Evolutionary conservation across 2,113 vertebrate species (phyloP), one percentile per base, ranked within the genome.

Genomic region (Dipodomys stephensi): DNA sequence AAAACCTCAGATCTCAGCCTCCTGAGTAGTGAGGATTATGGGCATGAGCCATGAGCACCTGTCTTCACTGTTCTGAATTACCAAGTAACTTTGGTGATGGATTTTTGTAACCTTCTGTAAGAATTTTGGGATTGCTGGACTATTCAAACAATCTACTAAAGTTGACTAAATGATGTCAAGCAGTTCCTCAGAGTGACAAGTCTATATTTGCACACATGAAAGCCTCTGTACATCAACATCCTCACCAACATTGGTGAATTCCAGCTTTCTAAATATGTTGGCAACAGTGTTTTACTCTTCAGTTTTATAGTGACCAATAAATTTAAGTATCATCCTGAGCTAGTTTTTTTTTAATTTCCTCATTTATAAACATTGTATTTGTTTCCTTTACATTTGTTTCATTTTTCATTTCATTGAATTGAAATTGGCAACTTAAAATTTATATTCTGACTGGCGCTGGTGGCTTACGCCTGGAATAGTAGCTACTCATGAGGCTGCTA

Each of bases 261-360:
- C 62, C 35, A 19, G 11, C 7, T 88, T 94, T 89, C 8, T 53
- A n/a, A 39, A 69, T 27, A 76, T 6, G 2, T 49, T 83, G 35
- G 44, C 35, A 53, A n/a, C 6, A n/a, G 9, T 93, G 65, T 62
- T 86, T 93, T 82, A 23, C 60, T 87, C 83, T 79, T 57, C 69
- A 1, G 64, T 71, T 93, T 96, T 82, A 19, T 60, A 71, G 30
- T 86, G 74, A n/a, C 10, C 87, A 60, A 91, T 74, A n/a, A 77
- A 89, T 85, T 81, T 84, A 88, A 32, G 2, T 2, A 68, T 74
- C 18, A 73, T 92, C 12, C 4, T 88, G 11, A 13, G 5, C 73
- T 68, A 72, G 25, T 85, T n/a, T 65, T 65, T n/a, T 62, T n/a
- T 49, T 19, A 88, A 64, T 72, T 88, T 94, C 35, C 2, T 67